These are phyloP conservation scores for Aphidius gifuensis DNA, from an alignment of 1,140 invertebrate species.

Conservation along the genomic window DNA sequence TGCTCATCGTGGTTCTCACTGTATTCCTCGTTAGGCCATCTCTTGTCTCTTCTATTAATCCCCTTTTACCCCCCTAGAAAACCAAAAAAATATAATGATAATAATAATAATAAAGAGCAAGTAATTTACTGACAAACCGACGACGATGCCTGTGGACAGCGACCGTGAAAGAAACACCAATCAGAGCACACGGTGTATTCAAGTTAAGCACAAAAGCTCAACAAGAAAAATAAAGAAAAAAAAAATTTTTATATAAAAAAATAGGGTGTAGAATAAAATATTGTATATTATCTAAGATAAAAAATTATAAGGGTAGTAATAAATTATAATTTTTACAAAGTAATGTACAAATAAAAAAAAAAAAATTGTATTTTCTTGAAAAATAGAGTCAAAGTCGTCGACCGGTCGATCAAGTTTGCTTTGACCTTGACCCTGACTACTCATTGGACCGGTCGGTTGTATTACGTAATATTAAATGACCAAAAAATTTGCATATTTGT, in stretches of 20 bases:
- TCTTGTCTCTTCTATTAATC: conserved; percentile 24
- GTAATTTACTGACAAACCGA: conserved; percentile 10
- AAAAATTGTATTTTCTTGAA: not conserved
- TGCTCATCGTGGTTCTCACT: conserved; percentile 28
- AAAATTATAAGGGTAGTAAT: not conserved
- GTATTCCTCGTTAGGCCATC: conserved; percentile 30
- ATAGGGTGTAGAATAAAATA: not conserved
- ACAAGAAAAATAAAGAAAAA: not conserved
- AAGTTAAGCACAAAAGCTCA: not conserved
- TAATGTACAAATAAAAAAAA: conserved; percentile 3
- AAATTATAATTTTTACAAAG: conserved; percentile 6
- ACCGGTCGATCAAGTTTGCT: conserved; percentile 26
- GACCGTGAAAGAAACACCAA: conserved; percentile 7
- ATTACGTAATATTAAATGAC: too few species aligned
- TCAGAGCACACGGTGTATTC: not conserved
- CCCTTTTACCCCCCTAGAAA: not conserved
- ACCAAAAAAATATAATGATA: not conserved
- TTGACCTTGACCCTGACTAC: conserved; percentile 25
- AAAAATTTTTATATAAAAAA: not conserved
- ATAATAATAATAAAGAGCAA: not conserved
- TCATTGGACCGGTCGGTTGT: conserved; percentile 1
- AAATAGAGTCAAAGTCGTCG: conserved; percentile 24
- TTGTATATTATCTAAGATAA: not conserved
- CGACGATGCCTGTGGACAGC: not conserved
- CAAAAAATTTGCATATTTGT: too few species aligned